These are phyloP conservation scores for Spodoptera litura DNA, from an alignment of 1,140 invertebrate species.

Conservation along the genomic window DNA sequence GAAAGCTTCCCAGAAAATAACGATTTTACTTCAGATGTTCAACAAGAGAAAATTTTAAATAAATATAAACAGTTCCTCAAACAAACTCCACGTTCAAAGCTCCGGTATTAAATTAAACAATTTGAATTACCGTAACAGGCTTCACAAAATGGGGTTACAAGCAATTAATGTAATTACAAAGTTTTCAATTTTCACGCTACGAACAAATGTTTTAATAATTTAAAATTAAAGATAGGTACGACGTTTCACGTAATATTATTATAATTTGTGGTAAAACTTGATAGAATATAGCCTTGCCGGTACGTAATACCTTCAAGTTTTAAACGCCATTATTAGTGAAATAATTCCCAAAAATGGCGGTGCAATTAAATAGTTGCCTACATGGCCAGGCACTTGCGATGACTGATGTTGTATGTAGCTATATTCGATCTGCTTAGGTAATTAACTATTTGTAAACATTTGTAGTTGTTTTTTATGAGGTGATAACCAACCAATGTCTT, in stretches of 20 bases:
- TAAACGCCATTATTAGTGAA: too few species aligned
- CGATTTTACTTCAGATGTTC: not conserved
- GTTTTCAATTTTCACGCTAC: conserved; percentile 25
- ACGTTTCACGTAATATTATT: not conserved
- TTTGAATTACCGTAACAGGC: conserved; percentile 3
- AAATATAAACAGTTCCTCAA: not conserved
- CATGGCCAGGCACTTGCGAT: too few species aligned
- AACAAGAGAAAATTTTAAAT: conserved; percentile 2
- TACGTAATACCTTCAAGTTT: too few species aligned
- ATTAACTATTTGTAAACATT: too few species aligned
- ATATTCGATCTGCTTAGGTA: too few species aligned
- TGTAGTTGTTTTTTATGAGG: too few species aligned
- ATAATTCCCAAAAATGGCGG: too few species aligned
- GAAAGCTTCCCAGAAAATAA: not conserved
- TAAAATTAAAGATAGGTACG: not conserved
- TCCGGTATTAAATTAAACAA: conserved; percentile 12
- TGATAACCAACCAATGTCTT: too few species aligned
- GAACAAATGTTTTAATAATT: conserved; percentile 28
- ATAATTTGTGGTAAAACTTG: conserved; percentile 1
- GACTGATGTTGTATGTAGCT: too few species aligned
- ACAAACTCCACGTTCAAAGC: not conserved
- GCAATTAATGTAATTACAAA: conserved; percentile 38
- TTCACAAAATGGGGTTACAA: conserved; percentile 12
- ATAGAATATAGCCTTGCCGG: not conserved
- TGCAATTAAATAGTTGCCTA: too few species aligned